Evolutionary conservation across 1,140 invertebrate genomes (phyloP).

Genomic region (Cardiocondyla obscurior): DNA sequence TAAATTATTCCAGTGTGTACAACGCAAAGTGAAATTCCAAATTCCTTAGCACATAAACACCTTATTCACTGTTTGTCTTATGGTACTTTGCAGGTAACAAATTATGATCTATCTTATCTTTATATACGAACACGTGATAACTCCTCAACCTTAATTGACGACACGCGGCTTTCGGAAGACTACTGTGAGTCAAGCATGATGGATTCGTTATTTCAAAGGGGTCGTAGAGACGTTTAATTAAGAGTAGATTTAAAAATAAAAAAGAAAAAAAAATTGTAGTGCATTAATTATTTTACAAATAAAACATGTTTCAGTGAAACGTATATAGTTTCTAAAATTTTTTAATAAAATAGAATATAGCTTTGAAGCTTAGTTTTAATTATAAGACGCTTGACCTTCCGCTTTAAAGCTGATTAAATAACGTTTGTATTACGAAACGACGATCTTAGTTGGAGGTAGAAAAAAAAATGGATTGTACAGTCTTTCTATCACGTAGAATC

Average conservation of each 20-base stretch:
- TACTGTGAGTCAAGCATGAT: neutral
- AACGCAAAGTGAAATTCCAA: constrained; percentile 12
- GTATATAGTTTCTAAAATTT: neutral
- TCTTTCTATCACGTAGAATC: neutral
- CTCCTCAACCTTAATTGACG: neutral
- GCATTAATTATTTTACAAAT: neutral
- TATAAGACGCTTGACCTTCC: neutral
- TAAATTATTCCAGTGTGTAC: neutral
- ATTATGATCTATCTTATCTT: constrained; percentile 24
- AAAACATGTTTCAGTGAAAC: neutral
- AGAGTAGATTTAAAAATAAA: neutral
- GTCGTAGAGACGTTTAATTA: neutral
- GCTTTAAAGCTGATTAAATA: neutral
- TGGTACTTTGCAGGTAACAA: neutral
- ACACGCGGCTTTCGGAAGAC: constrained; percentile 1
- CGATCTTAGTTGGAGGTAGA: neutral
- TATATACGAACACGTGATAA: neutral
- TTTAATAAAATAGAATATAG: neutral
- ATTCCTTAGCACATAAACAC: neutral
- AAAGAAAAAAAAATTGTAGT: neutral
- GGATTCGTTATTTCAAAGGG: neutral
- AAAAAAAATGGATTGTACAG: neutral
- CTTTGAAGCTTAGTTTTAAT: neutral
- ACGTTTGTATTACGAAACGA: neutral
- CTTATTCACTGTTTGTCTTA: constrained; percentile 1